Conservation (phyloP, 2,888 invertebrate genomes). For the Nomada hirtipes region DNA sequence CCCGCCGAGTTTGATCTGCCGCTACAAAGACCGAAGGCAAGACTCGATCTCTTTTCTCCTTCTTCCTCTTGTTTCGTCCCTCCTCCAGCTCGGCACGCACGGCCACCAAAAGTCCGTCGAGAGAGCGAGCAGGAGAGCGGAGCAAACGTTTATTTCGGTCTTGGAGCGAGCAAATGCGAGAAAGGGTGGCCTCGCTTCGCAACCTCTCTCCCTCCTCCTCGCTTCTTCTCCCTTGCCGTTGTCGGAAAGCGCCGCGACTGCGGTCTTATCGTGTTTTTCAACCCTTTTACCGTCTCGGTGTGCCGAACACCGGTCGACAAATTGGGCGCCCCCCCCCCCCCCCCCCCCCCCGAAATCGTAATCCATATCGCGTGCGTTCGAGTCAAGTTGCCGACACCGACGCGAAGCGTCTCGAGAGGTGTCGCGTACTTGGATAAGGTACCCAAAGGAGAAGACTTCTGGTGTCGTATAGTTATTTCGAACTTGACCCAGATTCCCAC, state of each 20-base stretch:
- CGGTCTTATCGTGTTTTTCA: slow-evolving; percentile 16
- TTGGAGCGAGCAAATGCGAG: slow-evolving; percentile 23
- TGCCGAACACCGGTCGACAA: slow-evolving; percentile 32
- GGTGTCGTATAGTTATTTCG: slow-evolving; percentile 73
- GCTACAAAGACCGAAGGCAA: slow-evolving; percentile 76
- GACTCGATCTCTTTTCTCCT: slow-evolving; percentile 43
- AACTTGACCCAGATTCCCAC: slow-evolving; percentile 76
- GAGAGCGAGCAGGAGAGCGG: slow-evolving; percentile 34
- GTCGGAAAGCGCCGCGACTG: slow-evolving; percentile 27
- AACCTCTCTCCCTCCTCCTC: slow-evolving; percentile 35
- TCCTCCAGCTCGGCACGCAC: slow-evolving; percentile 24
- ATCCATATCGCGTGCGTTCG: no score
- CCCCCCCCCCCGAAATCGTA: not conserved
- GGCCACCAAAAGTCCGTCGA: slow-evolving; percentile 22
- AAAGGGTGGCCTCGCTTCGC: slow-evolving; percentile 33
- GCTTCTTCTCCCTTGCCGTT: slow-evolving; percentile 48
- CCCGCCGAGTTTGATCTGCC: slow-evolving; percentile 83
- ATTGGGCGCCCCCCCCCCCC: slow-evolving; percentile 18
- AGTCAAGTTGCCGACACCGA: not conserved
- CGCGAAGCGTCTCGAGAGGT: not conserved
- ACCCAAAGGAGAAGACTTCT: not conserved
- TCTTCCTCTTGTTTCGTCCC: slow-evolving; percentile 9
- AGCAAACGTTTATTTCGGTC: slow-evolving; percentile 13
- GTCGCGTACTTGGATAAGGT: slow-evolving; percentile 16
- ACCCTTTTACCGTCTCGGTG: slow-evolving; percentile 51